Conservation (phyloP, 2,888 invertebrate genomes). For the Hemaris fuciformis region DNA sequence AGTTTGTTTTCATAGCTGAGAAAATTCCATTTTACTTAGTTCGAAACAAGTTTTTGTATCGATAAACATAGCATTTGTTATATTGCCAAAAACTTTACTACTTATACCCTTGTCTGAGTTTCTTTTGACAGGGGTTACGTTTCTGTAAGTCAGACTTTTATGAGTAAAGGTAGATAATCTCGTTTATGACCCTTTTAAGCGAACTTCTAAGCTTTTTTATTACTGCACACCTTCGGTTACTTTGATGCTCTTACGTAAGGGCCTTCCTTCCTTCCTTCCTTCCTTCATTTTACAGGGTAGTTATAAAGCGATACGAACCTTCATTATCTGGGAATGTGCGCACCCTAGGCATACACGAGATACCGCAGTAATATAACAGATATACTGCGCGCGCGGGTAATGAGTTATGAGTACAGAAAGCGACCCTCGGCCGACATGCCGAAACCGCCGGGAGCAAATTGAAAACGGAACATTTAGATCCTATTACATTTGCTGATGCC, state of each 20-base stretch:
- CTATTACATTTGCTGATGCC: conserved; percentile 29
- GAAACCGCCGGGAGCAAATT: conserved; percentile 27
- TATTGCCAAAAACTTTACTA: neutral
- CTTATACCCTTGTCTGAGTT: neutral
- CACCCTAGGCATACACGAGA: neutral
- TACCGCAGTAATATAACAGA: neutral
- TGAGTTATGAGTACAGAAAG: neutral
- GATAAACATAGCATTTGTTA: neutral
- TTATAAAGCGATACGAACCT: neutral
- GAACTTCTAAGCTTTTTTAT: neutral
- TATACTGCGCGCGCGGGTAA: neutral
- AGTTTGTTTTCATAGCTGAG: neutral
- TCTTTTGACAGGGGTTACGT: neutral
- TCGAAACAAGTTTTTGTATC: neutral
- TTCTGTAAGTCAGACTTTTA: neutral
- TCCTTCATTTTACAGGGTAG: neutral
- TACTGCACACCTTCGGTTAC: neutral
- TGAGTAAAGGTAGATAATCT: neutral
- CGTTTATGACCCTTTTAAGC: neutral
- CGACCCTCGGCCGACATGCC: conserved; percentile 9
- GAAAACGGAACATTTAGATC: conserved; percentile 39
- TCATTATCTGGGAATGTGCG: neutral
- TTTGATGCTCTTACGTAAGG: neutral
- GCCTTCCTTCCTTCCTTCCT: neutral
- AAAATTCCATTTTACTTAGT: neutral